Conservation (phyloP, 2,113 vertebrate species). For the Eulemur rufifrons region DNA sequence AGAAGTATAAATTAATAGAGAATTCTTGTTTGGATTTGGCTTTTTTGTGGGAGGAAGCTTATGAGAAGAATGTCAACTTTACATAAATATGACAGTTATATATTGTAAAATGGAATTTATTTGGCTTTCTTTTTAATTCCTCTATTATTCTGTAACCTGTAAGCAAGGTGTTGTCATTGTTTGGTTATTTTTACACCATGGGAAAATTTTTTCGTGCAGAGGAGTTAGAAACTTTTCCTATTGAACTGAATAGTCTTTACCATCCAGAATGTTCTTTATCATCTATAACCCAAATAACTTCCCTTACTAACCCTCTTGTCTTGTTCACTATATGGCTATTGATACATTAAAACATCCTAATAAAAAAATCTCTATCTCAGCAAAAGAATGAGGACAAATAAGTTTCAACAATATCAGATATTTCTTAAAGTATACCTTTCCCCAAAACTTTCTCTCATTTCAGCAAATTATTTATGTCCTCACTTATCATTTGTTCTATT, state of each 20-base stretch:
- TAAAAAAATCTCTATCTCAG: neutral
- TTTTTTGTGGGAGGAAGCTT: neutral
- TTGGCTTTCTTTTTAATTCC: neutral
- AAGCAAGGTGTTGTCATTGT: neutral
- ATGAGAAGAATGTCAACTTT: neutral
- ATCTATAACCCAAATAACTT: neutral
- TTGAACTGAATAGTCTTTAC: neutral
- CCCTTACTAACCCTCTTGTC: neutral
- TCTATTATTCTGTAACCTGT: neutral
- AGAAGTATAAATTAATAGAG: neutral
- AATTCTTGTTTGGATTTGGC: neutral
- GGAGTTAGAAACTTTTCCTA: neutral
- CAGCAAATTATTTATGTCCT: neutral
- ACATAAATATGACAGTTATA: neutral
- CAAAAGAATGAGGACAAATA: neutral
- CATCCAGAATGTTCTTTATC: neutral
- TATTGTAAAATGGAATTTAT: neutral
- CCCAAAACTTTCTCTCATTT: neutral
- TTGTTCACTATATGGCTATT: neutral
- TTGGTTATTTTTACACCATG: neutral
- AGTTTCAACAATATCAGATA: neutral
- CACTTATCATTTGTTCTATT: neutral
- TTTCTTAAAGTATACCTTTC: conserved; percentile 1
- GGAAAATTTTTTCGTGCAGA: neutral
- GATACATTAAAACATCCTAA: neutral